Percentiles rank a stretch among this genome's conserved stretches.
Evolutionary conservation across 2,888 invertebrate genomes (phyloP).

Genomic region (Eugnorisma glareosa): DNA sequence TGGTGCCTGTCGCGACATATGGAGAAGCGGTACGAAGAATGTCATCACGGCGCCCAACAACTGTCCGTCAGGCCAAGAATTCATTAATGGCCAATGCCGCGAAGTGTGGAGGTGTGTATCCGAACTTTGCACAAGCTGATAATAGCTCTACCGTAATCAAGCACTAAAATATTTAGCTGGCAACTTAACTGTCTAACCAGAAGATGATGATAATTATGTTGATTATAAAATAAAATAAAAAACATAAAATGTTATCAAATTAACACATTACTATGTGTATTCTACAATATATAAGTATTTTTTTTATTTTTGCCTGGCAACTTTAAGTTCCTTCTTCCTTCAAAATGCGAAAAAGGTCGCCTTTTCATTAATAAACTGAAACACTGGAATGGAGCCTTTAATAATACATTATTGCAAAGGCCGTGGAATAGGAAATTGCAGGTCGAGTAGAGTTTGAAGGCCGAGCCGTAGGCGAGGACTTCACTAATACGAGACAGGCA

Average conservation of each 20-base stretch:
- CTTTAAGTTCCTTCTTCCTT: neutral
- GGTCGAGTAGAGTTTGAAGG: too few species aligned
- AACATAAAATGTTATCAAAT: neutral
- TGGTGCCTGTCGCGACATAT: conserved; percentile 63
- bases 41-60: conserved; percentile 69
- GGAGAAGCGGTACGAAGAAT: conserved; percentile 55
- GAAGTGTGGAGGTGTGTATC: conserved; percentile 63
- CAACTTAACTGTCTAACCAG: neutral
- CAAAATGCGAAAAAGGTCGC: neutral
- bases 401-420: too few species aligned
- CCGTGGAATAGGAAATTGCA: too few species aligned
- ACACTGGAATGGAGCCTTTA: neutral
- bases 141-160: neutral
- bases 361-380: neutral
- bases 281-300: neutral
- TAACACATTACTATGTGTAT: neutral
- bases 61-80: conserved; percentile 67
- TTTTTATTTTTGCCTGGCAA: neutral
- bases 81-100: conserved; percentile 72
- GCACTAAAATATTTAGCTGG: neutral
- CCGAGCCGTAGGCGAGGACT: too few species aligned
- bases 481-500: too few species aligned
- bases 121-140: neutral
- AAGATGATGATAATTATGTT: neutral
- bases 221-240: neutral